These are phyloP conservation scores for Formicarius rufipectus DNA, from an alignment of 2,113 vertebrate genomes.

Conservation along the genomic window DNA sequence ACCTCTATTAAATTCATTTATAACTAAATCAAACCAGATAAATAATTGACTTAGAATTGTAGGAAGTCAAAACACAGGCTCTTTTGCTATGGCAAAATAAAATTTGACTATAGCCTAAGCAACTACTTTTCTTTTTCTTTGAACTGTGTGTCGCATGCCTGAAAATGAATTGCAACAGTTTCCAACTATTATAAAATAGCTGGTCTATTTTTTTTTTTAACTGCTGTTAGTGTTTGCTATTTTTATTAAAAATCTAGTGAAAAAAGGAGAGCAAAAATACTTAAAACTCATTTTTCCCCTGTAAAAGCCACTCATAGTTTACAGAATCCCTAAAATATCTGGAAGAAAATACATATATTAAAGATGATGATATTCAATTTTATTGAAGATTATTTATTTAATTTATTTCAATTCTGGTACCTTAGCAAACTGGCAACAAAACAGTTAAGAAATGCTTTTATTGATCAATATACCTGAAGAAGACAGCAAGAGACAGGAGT, in stretches of 20 bases:
- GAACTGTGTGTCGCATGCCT: background rate
- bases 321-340: background rate
- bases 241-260: background rate
- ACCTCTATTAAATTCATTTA: accelerated
- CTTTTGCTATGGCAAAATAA: background rate
- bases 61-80: background rate
- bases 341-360: background rate
- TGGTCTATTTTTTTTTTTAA: background rate
- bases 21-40: background rate
- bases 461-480: background rate
- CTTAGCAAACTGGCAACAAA: background rate
- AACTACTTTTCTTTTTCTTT: background rate
- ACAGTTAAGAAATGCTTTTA: background rate
- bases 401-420: background rate
- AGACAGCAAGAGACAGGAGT: background rate
- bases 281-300: background rate
- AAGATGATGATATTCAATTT: background rate
- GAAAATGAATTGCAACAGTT: background rate
- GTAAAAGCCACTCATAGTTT: background rate
- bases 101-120: background rate
- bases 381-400: background rate
- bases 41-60: background rate
- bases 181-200: background rate
- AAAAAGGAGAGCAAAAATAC: background rate
- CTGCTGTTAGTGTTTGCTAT: background rate